Conservation (phyloP, 2,797 vertebrate species). For the Dendrocincla tyrannina region DNA sequence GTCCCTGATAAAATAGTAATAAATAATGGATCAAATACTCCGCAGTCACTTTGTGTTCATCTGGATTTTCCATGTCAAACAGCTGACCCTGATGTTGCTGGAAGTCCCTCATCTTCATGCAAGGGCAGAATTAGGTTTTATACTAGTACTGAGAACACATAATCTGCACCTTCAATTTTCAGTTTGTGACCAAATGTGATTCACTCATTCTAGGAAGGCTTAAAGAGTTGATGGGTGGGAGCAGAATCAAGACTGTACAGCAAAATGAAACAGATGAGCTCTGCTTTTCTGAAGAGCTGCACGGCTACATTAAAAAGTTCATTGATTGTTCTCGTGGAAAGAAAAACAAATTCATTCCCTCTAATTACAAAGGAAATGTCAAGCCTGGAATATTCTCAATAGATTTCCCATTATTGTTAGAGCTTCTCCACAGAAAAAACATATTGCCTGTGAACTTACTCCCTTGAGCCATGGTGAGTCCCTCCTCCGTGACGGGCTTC, state of each 20-base stretch:
- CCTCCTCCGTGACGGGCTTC: conserved; percentile 85
- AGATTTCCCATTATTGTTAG: background rate
- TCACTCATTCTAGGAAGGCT: background rate
- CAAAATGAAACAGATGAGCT: background rate
- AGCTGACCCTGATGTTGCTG: background rate
- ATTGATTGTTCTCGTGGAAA: background rate
- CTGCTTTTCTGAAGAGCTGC: background rate
- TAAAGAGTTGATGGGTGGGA: background rate
- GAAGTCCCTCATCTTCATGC: background rate
- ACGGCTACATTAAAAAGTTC: background rate
- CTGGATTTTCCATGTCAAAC: background rate
- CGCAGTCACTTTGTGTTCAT: background rate
- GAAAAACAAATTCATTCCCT: conserved; percentile 2
- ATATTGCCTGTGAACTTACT: conserved; percentile 81
- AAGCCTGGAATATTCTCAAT: background rate
- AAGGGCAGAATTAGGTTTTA: background rate
- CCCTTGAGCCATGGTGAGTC: conserved; percentile 83
- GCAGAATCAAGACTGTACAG: background rate
- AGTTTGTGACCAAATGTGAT: background rate
- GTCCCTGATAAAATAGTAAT: background rate
- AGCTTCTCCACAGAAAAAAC: background rate
- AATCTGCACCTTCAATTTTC: background rate
- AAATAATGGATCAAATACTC: background rate
- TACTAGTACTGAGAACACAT: background rate
- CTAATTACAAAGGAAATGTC: conserved; percentile 14